Conservation (phyloP, 2,113 vertebrate genomes). For the Vireo altiloquus region DNA sequence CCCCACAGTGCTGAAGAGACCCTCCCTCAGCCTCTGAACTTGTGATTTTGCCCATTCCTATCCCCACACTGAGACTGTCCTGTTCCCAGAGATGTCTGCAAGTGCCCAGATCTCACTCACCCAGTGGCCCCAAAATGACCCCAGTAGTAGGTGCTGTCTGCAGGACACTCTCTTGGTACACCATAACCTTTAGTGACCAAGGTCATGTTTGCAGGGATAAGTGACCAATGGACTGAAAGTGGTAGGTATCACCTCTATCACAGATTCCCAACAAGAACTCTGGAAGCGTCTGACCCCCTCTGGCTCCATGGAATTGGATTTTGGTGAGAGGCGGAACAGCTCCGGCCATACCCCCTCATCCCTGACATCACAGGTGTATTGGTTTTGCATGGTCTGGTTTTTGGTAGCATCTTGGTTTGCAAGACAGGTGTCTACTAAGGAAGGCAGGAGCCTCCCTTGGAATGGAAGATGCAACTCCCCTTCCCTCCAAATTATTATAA, state of each 20-base stretch:
- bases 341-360: accelerated
- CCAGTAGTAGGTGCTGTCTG: neutral
- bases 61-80: neutral
- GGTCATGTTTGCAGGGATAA: neutral
- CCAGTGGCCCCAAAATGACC: accelerated
- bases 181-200: neutral
- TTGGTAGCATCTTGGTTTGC: too few species aligned
- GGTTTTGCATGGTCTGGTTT: too few species aligned
- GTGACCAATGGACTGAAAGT: neutral
- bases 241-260: neutral
- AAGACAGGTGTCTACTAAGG: too few species aligned
- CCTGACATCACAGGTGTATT: neutral
- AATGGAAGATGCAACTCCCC: too few species aligned
- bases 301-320: neutral
- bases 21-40: accelerated
- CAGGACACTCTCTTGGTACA: neutral
- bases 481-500: too few species aligned
- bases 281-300: neutral
- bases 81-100: neutral
- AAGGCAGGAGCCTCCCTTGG: too few species aligned
- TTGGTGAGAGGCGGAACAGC: neutral
- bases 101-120: neutral
- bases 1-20: accelerated
- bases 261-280: neutral
- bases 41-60: neutral